Evolutionary conservation across 1,140 invertebrate species (phyloP).

Genomic region (Archegozetes longisetosus): DNA sequence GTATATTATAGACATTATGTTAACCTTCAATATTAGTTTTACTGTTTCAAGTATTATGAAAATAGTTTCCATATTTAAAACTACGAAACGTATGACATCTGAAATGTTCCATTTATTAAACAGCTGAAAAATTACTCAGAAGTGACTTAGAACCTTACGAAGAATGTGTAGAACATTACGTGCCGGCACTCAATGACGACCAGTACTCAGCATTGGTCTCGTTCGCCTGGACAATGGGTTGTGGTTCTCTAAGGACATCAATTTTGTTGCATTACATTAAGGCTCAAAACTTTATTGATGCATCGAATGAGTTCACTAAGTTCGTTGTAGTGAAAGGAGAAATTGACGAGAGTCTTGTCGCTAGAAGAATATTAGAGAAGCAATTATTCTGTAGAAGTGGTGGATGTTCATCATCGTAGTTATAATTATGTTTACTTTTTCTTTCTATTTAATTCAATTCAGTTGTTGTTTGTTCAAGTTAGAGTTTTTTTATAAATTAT

Average conservation of each 20-base stretch:
- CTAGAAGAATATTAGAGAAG: background rate
- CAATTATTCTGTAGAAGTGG: slow-evolving; percentile 7
- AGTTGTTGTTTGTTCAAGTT: too few species aligned
- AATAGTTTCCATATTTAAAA: too few species aligned
- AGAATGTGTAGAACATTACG: slow-evolving; percentile 5
- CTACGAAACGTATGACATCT: too few species aligned
- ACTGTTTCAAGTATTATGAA: too few species aligned
- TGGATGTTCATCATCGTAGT: too few species aligned
- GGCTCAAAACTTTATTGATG: background rate
- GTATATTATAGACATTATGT: too few species aligned
- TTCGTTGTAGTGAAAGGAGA: background rate
- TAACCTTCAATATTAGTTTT: too few species aligned
- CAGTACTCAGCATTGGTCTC: slow-evolving; percentile 6
- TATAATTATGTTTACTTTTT: too few species aligned
- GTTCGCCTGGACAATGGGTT: slow-evolving; percentile 6
- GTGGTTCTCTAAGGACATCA: background rate
- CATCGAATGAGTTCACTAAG: background rate
- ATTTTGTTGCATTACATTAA: background rate
- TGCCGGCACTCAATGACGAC: background rate
- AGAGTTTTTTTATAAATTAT: too few species aligned
- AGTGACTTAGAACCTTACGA: background rate
- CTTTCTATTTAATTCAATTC: too few species aligned
- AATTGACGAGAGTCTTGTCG: background rate
- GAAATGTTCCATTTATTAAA: too few species aligned
- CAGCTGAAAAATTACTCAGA: background rate